phyloP scores from a whole-genome alignment of 2,113 vertebrate species.

The Eurystomus gularis region DNA sequence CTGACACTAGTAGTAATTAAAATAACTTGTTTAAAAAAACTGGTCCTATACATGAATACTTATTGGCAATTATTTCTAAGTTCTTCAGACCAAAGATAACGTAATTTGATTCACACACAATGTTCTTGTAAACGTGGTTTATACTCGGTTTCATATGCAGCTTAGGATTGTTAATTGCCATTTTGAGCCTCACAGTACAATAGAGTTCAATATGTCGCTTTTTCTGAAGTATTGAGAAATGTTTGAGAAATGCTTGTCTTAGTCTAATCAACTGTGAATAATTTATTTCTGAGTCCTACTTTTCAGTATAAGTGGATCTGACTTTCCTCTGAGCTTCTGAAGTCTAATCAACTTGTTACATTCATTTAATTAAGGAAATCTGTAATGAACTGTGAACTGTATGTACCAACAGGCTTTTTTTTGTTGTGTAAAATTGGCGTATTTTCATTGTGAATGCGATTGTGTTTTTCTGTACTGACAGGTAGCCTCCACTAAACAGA shows the following conservation, averaged over 20 bases:
- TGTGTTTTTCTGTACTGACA: not conserved
- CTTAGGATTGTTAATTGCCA: constrained; percentile 81
- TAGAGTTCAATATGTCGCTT: constrained; percentile 79
- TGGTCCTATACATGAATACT: constrained; percentile 81
- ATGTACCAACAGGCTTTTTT: not conserved
- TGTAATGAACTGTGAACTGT: constrained; percentile 6
- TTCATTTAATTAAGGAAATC: constrained; percentile 73
- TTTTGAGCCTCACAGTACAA: constrained; percentile 78
- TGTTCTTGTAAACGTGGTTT: constrained; percentile 79
- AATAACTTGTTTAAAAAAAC: constrained; percentile 81
- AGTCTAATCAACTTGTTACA: constrained; percentile 71
- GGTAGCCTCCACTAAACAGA: not conserved
- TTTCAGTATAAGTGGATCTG: constrained; percentile 74
- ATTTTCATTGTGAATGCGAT: not conserved
- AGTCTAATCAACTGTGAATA: constrained; percentile 81
- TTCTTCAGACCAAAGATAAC: constrained; percentile 82
- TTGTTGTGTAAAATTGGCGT: not conserved
- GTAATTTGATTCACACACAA: constrained; percentile 84
- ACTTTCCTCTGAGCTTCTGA: constrained; percentile 71
- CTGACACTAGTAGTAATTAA: constrained; percentile 81
- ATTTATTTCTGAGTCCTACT: constrained; percentile 78
- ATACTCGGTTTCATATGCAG: constrained; percentile 77
- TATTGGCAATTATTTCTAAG: constrained; percentile 84
- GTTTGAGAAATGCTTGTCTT: constrained; percentile 80
- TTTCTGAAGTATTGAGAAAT: constrained; percentile 74